These are phyloP conservation scores for Amorpha juglandis DNA, from an alignment of 2,888 invertebrate genomes.

Conservation along the genomic window DNA sequence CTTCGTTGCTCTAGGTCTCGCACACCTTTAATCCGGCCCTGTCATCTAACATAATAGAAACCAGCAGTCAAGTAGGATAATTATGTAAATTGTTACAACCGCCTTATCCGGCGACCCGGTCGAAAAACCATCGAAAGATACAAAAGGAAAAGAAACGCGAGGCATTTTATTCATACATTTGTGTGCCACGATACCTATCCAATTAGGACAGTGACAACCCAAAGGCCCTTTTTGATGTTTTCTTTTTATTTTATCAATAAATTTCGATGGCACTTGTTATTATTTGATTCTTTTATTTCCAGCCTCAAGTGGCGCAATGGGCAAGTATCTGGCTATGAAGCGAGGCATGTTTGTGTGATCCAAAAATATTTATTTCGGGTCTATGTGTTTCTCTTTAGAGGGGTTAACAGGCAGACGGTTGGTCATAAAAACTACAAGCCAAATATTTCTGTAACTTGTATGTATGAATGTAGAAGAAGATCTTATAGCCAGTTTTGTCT, in stretches of 20 bases:
- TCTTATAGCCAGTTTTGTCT: no score
- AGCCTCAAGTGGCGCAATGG: no score
- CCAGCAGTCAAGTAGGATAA: neutral
- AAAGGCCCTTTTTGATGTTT: neutral
- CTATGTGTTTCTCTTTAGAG: no score
- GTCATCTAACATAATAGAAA: neutral
- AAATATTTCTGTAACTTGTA: no score
- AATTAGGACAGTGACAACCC: neutral
- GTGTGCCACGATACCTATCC: constrained; percentile 4
- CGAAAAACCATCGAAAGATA: neutral
- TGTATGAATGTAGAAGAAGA: no score
- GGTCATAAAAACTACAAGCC: no score
- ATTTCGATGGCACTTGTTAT: neutral
- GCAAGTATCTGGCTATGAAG: no score
- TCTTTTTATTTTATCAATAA: neutral
- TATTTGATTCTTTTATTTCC: neutral
- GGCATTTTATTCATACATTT: constrained; percentile 7
- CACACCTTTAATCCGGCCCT: no score
- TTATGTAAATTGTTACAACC: neutral
- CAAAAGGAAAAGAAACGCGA: neutral
- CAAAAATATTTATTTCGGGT: no score
- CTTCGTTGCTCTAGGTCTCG: no score
- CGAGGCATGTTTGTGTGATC: no score
- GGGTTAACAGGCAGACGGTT: no score
- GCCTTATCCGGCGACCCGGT: neutral